Evolutionary conservation across 2,888 invertebrate genomes (phyloP).

Genomic region (Plagodis dolabraria): DNA sequence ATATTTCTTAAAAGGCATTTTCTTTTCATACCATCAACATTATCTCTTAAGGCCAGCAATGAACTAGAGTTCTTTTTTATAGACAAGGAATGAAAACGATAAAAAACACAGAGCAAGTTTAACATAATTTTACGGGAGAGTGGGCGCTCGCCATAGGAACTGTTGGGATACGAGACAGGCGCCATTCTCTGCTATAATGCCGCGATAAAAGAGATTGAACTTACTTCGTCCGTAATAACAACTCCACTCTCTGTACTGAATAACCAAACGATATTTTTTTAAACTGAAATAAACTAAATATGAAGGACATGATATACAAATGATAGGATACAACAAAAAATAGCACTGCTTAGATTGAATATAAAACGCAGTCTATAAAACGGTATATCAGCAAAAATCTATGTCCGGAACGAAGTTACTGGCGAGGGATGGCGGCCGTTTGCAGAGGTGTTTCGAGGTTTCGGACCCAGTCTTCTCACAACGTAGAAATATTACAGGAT

Average conservation of each 20-base stretch:
- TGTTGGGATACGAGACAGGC: constrained; percentile 62
- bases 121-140: constrained; percentile 80
- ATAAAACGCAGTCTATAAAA: constrained; percentile 22
- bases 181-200: constrained; percentile 75
- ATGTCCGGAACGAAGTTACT: constrained; percentile 25
- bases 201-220: constrained; percentile 81
- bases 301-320: constrained; percentile 11
- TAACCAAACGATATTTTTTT: constrained; percentile 58
- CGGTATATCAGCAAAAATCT: constrained; percentile 17
- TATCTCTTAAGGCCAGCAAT: constrained; percentile 45
- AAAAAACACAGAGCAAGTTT: constrained; percentile 68
- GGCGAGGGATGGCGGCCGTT: constrained; percentile 18
- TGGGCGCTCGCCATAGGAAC: constrained; percentile 63
- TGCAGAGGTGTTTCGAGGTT: constrained; percentile 23
- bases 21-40: constrained; percentile 40
- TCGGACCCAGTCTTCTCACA: constrained; percentile 41
- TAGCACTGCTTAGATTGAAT: not conserved
- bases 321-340: not conserved
- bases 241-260: constrained; percentile 56
- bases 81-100: constrained; percentile 57
- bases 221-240: constrained; percentile 75
- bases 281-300: constrained; percentile 37
- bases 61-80: constrained; percentile 50
- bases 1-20: not conserved
- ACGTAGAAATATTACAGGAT: constrained; percentile 57